Evolutionary conservation across 2,113 vertebrate species (phyloP).

Genomic region (Rhea pennata): DNA sequence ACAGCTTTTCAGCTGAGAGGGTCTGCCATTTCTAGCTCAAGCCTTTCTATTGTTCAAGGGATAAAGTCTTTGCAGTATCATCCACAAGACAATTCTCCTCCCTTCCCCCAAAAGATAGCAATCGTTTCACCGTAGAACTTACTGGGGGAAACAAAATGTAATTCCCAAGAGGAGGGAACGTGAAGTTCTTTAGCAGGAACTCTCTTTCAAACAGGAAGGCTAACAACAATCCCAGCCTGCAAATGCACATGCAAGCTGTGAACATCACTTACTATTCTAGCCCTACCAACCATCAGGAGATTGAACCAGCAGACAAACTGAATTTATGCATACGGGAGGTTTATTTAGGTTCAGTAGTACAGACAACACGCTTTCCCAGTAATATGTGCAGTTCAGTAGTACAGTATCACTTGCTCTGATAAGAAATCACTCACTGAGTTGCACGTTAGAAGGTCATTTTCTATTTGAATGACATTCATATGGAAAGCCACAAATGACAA

Average conservation of each 20-base stretch:
- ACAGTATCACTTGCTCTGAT: background rate
- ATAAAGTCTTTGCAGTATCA: background rate
- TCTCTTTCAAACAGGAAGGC: background rate
- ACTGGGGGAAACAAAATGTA: background rate
- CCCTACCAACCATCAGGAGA: rapidly evolving
- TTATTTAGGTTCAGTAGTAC: background rate
- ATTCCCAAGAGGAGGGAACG: background rate
- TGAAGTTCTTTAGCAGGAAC: background rate
- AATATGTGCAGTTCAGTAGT: background rate
- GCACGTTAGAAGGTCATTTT: background rate
- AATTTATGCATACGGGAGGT: background rate
- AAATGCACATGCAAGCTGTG: background rate
- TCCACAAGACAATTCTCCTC: background rate
- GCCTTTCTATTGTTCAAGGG: background rate
- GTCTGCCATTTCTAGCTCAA: background rate
- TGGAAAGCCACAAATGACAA: background rate
- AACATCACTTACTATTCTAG: background rate
- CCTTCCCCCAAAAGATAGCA: background rate
- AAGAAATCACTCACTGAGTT: background rate
- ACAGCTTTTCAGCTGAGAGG: background rate
- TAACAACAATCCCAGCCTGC: background rate
- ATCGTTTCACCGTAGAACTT: background rate
- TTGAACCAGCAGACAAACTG: background rate
- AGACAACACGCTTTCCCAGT: background rate
- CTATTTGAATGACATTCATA: background rate